Percentiles rank a stretch among this genome's conserved stretches.
Evolutionary conservation across 2,113 vertebrate genomes (phyloP).

Genomic region (Rhineura floridana): DNA sequence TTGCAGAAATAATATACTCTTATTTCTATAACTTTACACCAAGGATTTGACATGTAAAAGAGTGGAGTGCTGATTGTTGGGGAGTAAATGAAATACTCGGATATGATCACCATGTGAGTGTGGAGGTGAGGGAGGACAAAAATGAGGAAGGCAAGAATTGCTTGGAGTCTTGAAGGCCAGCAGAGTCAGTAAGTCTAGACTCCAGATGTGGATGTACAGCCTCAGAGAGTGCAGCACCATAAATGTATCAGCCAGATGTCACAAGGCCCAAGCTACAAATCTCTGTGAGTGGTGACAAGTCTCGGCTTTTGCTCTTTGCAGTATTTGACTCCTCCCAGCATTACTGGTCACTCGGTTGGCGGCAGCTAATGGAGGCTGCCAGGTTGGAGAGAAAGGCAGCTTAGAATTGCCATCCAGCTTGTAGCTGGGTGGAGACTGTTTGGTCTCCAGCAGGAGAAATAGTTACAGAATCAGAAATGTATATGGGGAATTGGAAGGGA

Average conservation of each 20-base stretch:
- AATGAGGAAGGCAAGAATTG: conserved; percentile 55
- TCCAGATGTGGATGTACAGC: conserved; percentile 82
- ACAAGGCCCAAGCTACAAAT: conserved; percentile 76
- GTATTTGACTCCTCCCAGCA: conserved; percentile 59
- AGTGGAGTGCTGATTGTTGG: conserved; percentile 50
- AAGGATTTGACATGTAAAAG: conserved; percentile 45
- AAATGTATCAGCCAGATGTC: conserved; percentile 85
- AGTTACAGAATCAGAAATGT: conserved; percentile 25
- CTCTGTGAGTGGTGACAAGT: conserved; percentile 74
- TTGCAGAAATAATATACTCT: neutral
- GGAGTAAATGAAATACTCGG: conserved; percentile 54
- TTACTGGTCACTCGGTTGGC: conserved; percentile 67
- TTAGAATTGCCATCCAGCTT: conserved; percentile 51
- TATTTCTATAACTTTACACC: neutral
- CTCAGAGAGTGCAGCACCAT: conserved; percentile 63
- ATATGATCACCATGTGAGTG: conserved; percentile 33
- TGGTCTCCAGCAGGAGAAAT: conserved; percentile 17
- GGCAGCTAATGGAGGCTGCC: conserved; percentile 52
- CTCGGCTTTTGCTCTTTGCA: conserved; percentile 73
- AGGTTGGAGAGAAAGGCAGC: conserved; percentile 55
- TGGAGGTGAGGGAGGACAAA: conserved; percentile 48
- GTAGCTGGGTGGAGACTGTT: conserved; percentile 51
- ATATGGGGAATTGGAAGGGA: conserved; percentile 31
- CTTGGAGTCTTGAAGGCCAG: conserved; percentile 66
- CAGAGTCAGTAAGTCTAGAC: conserved; percentile 85